phyloP scores from a whole-genome alignment of 2,113 vertebrate genomes.

The Chaetops frenatus region DNA sequence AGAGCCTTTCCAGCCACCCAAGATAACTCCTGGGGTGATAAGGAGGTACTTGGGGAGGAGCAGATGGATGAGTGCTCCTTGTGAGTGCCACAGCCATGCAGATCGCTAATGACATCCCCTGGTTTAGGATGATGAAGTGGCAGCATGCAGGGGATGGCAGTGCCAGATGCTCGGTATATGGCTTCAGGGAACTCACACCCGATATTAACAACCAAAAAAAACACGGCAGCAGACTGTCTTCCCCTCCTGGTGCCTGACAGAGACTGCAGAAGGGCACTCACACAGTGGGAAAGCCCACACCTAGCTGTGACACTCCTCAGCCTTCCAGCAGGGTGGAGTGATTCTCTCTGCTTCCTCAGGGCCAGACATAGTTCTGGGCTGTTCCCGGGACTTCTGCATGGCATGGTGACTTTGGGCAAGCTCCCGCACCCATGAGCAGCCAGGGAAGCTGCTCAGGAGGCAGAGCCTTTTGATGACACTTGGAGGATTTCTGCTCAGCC shows the following conservation, averaged over 20 bases:
- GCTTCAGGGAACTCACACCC: not conserved
- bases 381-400: not conserved
- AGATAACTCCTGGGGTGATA: not conserved
- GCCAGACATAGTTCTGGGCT: not conserved
- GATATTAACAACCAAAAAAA: not conserved
- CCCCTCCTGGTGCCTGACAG: not conserved
- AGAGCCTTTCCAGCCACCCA: not conserved
- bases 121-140: not conserved
- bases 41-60: not conserved
- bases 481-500: not conserved
- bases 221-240: not conserved
- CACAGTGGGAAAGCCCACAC: not conserved
- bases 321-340: not conserved
- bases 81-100: not conserved
- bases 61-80: not conserved
- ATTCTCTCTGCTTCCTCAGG: accelerated
- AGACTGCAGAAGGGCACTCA: not conserved
- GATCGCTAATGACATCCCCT: not conserved
- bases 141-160: not conserved
- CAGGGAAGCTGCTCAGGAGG: not conserved
- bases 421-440: not conserved
- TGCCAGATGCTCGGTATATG: not conserved
- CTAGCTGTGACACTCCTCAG: not conserved
- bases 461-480: not conserved
- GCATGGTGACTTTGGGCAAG: not conserved